phyloP scores from a whole-genome alignment of 2,113 vertebrate species.

The Arothron firmamentum region DNA sequence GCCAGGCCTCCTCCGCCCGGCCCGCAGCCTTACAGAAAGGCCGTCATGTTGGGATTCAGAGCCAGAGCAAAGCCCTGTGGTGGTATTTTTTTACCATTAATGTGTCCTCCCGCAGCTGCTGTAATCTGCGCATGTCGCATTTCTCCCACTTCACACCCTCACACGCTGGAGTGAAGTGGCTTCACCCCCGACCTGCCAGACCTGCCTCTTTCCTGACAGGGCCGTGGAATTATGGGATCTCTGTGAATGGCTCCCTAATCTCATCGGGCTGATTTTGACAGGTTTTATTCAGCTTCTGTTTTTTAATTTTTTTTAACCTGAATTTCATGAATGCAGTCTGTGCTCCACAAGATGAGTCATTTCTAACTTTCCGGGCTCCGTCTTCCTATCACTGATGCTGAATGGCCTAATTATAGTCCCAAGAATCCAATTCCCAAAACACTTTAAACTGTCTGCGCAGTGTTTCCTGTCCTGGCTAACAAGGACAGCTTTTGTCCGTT shows the following conservation, averaged over 20 bases:
- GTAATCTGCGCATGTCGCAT: background rate
- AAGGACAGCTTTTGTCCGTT: slow-evolving; percentile 45
- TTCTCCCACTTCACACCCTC: background rate
- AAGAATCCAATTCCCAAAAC: slow-evolving; percentile 24
- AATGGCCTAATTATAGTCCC: slow-evolving; percentile 34
- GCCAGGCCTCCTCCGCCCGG: slow-evolving; percentile 31
- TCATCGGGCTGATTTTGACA: slow-evolving; percentile 44
- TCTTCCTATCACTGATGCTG: slow-evolving; percentile 24
- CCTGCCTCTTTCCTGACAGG: slow-evolving; percentile 47
- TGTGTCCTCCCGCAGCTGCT: background rate
- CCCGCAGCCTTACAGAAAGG: slow-evolving; percentile 28
- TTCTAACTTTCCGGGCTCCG: slow-evolving; percentile 5
- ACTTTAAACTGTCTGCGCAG: slow-evolving; percentile 29
- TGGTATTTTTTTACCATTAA: no score
- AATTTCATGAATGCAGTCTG: no score
- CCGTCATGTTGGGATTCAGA: background rate
- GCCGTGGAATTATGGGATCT: slow-evolving; percentile 55
- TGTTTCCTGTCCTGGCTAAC: slow-evolving; percentile 29
- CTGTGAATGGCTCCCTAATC: slow-evolving; percentile 61
- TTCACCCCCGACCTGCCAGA: slow-evolving; percentile 33
- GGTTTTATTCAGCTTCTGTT: slow-evolving; percentile 6
- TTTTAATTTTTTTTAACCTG: slow-evolving; percentile 43
- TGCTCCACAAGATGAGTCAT: no score
- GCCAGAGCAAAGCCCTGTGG: no score
- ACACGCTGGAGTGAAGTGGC: background rate